These are phyloP conservation scores for Gymnocephalus cernua DNA, from an alignment of 2,113 vertebrate genomes.

Conservation along the genomic window DNA sequence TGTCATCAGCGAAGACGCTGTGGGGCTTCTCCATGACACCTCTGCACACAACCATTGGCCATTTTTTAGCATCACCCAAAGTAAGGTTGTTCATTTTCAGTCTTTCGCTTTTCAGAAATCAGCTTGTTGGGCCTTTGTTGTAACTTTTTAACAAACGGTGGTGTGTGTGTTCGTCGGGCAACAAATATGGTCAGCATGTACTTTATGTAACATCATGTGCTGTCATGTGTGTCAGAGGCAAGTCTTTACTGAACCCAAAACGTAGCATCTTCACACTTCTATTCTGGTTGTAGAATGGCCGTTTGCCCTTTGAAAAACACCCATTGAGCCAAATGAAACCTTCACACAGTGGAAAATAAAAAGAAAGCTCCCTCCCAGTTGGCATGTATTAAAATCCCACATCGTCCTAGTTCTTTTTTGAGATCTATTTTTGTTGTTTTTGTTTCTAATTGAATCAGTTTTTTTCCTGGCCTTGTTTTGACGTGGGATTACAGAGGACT, in stretches of 20 bases:
- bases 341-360: slow-evolving; percentile 50
- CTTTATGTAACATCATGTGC: slow-evolving; percentile 9
- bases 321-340: slow-evolving; percentile 37
- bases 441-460: slow-evolving; percentile 44
- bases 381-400: slow-evolving; percentile 57
- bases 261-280: slow-evolving; percentile 37
- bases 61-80: not conserved
- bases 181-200: slow-evolving; percentile 10
- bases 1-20: not conserved
- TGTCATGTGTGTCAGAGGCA: slow-evolving; percentile 26
- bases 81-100: not conserved
- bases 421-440: slow-evolving; percentile 50
- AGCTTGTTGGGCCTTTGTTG: not conserved
- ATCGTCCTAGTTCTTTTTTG: slow-evolving; percentile 35
- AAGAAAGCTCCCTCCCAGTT: slow-evolving; percentile 39
- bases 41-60: not conserved
- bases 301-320: slow-evolving; percentile 53
- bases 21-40: not conserved
- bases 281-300: slow-evolving; percentile 32
- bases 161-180: not conserved
- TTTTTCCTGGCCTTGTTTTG: slow-evolving; percentile 41
- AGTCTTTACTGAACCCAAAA: slow-evolving; percentile 35
- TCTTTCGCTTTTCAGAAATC: slow-evolving; percentile 1
- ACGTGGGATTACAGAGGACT: slow-evolving; percentile 40
- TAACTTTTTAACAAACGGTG: not conserved